These are phyloP conservation scores for Drosophila imparisetae DNA, from an alignment of 2,888 invertebrate species.

Conservation along the genomic window DNA sequence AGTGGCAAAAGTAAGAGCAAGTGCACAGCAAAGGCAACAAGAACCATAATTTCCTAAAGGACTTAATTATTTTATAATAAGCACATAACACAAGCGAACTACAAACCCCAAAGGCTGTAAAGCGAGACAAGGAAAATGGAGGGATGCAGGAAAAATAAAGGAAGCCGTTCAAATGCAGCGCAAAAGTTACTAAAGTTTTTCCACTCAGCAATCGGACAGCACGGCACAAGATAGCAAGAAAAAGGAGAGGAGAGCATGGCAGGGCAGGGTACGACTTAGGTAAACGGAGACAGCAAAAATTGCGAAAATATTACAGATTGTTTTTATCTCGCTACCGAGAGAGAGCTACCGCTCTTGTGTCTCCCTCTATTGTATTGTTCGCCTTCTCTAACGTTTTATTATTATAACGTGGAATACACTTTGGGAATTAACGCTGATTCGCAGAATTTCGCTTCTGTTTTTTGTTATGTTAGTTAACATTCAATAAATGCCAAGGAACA, in stretches of 20 bases:
- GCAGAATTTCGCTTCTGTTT: slow-evolving; percentile 6
- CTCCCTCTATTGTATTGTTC: slow-evolving; percentile 1
- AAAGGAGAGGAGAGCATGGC: background rate
- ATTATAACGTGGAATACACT: slow-evolving; percentile 33
- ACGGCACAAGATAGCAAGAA: slow-evolving; percentile 24
- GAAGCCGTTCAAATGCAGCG: slow-evolving; percentile 68
- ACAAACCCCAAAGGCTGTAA: slow-evolving; percentile 43
- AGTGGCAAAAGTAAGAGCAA: slow-evolving; percentile 35
- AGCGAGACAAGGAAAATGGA: background rate
- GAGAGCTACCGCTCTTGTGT: no score
- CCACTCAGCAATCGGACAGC: slow-evolving; percentile 52
- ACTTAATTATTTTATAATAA: slow-evolving; percentile 83
- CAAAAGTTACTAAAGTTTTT: slow-evolving; percentile 68
- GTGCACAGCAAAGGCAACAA: slow-evolving; percentile 53
- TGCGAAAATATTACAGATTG: slow-evolving; percentile 63
- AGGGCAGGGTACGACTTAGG: slow-evolving; percentile 4
- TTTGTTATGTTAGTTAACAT: background rate
- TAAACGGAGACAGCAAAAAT: slow-evolving; percentile 56
- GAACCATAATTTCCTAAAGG: slow-evolving; percentile 81
- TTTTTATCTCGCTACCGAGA: slow-evolving; percentile 41
- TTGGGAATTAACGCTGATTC: slow-evolving; percentile 58
- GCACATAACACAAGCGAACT: slow-evolving; percentile 69
- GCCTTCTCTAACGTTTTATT: slow-evolving; percentile 1
- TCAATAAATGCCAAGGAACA: slow-evolving; percentile 3
- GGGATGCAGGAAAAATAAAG: slow-evolving; percentile 24